Evolutionary conservation across 2,797 vertebrate species (phyloP).

Genomic region (Iguana delicatissima): DNA sequence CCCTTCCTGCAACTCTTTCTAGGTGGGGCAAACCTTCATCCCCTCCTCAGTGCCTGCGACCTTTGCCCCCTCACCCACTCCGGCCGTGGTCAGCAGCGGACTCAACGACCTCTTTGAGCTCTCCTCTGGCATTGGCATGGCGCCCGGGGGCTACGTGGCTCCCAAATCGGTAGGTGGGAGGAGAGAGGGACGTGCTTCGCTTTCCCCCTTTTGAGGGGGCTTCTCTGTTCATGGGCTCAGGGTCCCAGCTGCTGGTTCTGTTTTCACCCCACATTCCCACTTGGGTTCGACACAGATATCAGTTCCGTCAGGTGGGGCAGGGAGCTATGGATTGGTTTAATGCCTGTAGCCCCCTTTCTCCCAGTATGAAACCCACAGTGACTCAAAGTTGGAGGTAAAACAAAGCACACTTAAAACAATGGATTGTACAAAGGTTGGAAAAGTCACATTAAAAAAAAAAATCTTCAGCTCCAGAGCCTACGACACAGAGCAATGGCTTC

Average conservation of each 20-base stretch:
- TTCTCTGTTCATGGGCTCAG: no score
- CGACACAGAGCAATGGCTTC: no score
- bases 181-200: not conserved
- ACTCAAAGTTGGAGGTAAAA: no score
- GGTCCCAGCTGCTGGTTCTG: not conserved
- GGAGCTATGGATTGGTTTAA: no score
- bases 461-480: no score
- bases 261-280: not conserved
- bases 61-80: slow-evolving; percentile 97
- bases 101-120: slow-evolving; percentile 98
- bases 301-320: no score
- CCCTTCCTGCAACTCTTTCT: slow-evolving; percentile 41
- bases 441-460: no score
- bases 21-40: slow-evolving; percentile 98
- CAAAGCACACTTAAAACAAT: no score
- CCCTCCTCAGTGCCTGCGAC: slow-evolving; percentile 94
- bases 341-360: no score
- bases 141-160: slow-evolving; percentile 89
- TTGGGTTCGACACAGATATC: not conserved
- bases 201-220: not conserved
- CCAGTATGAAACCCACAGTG: no score
- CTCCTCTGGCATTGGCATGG: slow-evolving; percentile 93
- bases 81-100: slow-evolving; percentile 91
- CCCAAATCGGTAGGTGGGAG: slow-evolving; percentile 90
- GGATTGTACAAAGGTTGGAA: no score